Base-by-base conservation (phyloP, 2,113 vertebrate species). In the Archilochus colubris region DNA sequence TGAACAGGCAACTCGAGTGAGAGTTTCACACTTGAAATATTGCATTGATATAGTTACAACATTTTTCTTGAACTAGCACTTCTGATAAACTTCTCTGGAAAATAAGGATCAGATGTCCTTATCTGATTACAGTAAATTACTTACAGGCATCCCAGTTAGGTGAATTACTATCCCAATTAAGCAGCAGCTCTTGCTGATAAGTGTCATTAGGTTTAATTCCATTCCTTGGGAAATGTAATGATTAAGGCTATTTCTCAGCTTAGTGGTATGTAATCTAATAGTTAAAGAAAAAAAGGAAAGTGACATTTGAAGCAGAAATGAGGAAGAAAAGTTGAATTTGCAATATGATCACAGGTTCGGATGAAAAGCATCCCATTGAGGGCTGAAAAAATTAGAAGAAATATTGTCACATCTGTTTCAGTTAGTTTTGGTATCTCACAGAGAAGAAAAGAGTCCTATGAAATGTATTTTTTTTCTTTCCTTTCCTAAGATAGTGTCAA, bases 181-280 rank as follows among this genome's bases (percentile, higher is more conserved):
- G 83, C 64, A 88, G 77, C 83, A 92, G n/a, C 91, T 96, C 93
- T 96, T 91, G 72, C 61, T 93, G 93, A 83, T 96, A 94, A 96
- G 89, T 97, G 91, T 92, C 89, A 94, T 97, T 95, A 95, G n/a
- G 68, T 93, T 97, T 96, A 96, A 96, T 94, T 94, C 92, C 73
- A 79, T 91, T 97, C 88, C 94, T 83, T 93, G 74, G 70, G 82
- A 97, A 96, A 96, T 92, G 62, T 86, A 72, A 64, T 67, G 69
- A 94, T 97, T 94, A 94, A 89, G 92, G 58, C 36, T 88, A 86
- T 94, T 94, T 93, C 91, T 93, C 85, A 81, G 67, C 91, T 91
- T 94, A 89, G 43, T 77, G 17, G 12, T 88, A 90, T 64, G 50
- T 91, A 93, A 86, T 88, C 28, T 83, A 91, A 94, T 95, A 84